Conservation (phyloP, 2,888 invertebrate genomes). For the Dione juno region DNA sequence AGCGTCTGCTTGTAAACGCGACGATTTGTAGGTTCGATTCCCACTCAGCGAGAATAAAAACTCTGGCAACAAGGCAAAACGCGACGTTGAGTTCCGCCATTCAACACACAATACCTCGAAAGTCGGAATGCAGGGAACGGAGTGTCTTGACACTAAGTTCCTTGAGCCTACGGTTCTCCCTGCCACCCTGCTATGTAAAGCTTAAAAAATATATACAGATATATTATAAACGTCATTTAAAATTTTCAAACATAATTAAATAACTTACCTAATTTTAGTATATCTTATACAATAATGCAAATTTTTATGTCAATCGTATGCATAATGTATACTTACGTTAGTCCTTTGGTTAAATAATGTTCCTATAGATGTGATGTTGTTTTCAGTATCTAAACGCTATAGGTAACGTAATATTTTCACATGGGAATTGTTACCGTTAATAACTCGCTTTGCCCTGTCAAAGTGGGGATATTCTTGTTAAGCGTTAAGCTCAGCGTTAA, state of each 20-base stretch:
- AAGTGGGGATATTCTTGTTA: slow-evolving; percentile 28
- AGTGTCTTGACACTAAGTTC: no score
- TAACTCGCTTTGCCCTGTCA: slow-evolving; percentile 29
- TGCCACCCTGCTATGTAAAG: no score
- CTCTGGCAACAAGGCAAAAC: no score
- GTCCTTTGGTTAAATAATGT: not conserved
- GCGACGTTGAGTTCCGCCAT: not conserved
- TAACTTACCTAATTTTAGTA: no score
- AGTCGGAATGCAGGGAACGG: no score
- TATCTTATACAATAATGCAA: no score
- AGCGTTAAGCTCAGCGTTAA: slow-evolving; percentile 11
- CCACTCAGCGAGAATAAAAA: not conserved
- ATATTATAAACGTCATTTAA: no score
- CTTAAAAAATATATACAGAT: no score
- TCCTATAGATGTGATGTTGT: not conserved
- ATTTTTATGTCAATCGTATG: no score
- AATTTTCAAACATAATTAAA: no score
- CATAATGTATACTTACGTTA: not conserved
- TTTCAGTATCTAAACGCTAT: no score
- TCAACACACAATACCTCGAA: not conserved
- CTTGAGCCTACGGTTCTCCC: no score
- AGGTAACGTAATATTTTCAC: slow-evolving; percentile 11
- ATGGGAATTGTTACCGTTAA: slow-evolving; percentile 33
- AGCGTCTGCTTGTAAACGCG: not conserved
- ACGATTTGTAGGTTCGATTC: not conserved